Evolutionary conservation across 1,140 invertebrate species (phyloP).

Genomic region (Leptestheria dahalacensis): DNA sequence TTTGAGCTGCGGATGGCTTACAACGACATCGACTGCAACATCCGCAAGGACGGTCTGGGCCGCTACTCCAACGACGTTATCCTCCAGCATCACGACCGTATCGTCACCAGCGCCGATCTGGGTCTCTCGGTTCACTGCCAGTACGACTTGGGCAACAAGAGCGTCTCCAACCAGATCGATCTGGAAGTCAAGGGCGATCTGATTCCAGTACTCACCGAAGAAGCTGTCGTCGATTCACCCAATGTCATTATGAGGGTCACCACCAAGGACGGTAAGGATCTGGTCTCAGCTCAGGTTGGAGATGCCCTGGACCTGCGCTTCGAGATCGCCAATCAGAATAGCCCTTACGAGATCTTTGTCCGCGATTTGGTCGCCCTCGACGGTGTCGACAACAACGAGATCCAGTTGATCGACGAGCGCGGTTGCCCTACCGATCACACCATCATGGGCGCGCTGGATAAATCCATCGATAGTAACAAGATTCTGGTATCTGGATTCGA

Average conservation of each 20-base stretch:
- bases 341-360: conserved; percentile 88
- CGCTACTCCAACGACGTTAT: conserved; percentile 76
- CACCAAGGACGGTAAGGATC: conserved; percentile 26
- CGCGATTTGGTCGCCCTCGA: conserved; percentile 86
- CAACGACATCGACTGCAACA: conserved; percentile 74
- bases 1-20: conserved; percentile 82
- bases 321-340: conserved; percentile 77
- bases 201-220: conserved; percentile 35
- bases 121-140: conserved; percentile 82
- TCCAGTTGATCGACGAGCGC: conserved; percentile 72
- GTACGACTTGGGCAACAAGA: conserved; percentile 84
- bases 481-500: conserved; percentile 81
- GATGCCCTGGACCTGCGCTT: conserved; percentile 79
- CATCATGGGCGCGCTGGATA: conserved; percentile 80
- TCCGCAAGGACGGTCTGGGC: conserved; percentile 22
- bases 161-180: conserved; percentile 79
- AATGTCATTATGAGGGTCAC: conserved; percentile 87
- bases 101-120: conserved; percentile 83
- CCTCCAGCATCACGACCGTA: conserved; percentile 87
- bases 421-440: conserved; percentile 84
- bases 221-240: conserved; percentile 67
- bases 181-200: conserved; percentile 75
- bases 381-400: conserved; percentile 78
- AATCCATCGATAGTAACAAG: conserved; percentile 56
- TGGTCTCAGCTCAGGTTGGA: conserved; percentile 44